A percentile compares a stretch with the other conserved stretches of the same genome.
These are phyloP conservation scores for Xerus inauris DNA, from an alignment of 2,113 vertebrate species.

Conservation along the genomic window DNA sequence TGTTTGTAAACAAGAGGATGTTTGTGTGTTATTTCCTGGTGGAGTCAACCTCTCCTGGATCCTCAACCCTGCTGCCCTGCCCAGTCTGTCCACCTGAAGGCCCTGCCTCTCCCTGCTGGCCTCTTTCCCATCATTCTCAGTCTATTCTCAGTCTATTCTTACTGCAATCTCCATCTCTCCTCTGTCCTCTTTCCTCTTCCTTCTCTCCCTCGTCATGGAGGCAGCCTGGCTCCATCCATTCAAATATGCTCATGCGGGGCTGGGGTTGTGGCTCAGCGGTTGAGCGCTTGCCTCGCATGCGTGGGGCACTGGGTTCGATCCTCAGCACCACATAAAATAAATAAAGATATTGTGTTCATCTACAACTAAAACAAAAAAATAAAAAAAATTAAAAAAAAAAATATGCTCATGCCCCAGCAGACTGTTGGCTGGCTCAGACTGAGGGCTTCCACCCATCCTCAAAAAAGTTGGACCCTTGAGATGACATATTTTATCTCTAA, in stretches of 20 bases:
- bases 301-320: no score
- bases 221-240: constrained; percentile 10
- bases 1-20: not conserved
- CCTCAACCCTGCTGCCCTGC: not conserved
- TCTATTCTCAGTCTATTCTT: not conserved
- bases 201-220: not conserved
- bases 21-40: not conserved
- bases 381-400: no score
- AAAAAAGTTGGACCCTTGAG: not conserved
- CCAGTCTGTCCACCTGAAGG: not conserved
- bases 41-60: not conserved
- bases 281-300: no score
- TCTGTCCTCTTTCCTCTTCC: not conserved
- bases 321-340: no score
- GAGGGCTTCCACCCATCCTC: not conserved
- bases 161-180: not conserved
- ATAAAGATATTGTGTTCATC: no score
- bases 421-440: not conserved
- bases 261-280: no score
- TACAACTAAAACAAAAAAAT: no score
- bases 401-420: not conserved
- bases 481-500: constrained; percentile 64
- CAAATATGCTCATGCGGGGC: no score
- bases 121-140: not conserved
- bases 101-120: not conserved